A percentile compares a stretch with the other conserved stretches of the same genome.
phyloP scores from a whole-genome alignment of 2,888 invertebrate genomes.

The Linnaemya tessellans region DNA sequence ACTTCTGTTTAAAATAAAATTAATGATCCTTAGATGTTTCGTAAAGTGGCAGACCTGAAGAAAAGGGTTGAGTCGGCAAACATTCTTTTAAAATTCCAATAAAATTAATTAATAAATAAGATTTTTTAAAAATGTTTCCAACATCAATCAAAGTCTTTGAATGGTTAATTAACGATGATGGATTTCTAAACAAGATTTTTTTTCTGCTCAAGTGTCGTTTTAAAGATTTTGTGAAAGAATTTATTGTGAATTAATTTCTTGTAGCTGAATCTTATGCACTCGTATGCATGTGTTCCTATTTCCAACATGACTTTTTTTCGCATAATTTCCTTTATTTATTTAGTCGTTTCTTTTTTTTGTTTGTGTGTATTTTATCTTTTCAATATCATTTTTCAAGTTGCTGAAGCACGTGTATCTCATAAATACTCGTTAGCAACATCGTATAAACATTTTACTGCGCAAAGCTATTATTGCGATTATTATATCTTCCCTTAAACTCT shows the following conservation, averaged over 20 bases:
- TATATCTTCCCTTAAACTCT: slow-evolving; percentile 60
- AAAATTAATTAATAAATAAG: slow-evolving; percentile 65
- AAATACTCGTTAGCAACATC: slow-evolving; percentile 49
- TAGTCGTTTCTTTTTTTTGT: background rate
- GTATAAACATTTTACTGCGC: slow-evolving; percentile 48
- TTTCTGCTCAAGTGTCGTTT: background rate
- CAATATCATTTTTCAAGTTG: slow-evolving; percentile 57
- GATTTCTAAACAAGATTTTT: slow-evolving; percentile 18
- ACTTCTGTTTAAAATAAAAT: slow-evolving; percentile 66
- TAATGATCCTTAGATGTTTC: slow-evolving; percentile 55
- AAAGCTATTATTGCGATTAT: slow-evolving; percentile 57
- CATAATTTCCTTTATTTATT: slow-evolving; percentile 40
- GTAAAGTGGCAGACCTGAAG: background rate
- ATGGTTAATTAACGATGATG: slow-evolving; percentile 2
- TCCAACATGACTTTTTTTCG: slow-evolving; percentile 12
- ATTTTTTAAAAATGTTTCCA: background rate
- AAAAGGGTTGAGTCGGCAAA: slow-evolving; percentile 36
- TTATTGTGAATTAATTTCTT: background rate
- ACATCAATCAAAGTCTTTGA: slow-evolving; percentile 53
- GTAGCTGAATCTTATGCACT: background rate
- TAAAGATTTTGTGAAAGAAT: background rate
- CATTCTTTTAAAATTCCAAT: slow-evolving; percentile 31
- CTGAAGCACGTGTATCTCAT: slow-evolving; percentile 64
- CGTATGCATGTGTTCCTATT: background rate
- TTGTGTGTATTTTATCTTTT: slow-evolving; percentile 27